Base-by-base conservation (phyloP, 1,140 invertebrate species). In the Portunus trituberculatus region DNA sequence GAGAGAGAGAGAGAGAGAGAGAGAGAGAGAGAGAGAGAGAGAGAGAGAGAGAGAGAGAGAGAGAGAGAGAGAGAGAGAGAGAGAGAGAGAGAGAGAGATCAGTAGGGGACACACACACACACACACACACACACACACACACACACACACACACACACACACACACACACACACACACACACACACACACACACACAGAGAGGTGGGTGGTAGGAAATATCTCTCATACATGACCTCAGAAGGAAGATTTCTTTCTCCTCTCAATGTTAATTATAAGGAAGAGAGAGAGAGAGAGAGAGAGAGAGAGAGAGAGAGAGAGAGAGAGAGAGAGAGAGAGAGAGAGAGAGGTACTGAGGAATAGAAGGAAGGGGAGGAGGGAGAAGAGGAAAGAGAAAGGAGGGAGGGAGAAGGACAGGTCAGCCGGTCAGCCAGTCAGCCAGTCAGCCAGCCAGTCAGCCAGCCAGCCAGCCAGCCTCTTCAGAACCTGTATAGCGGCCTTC, bases 31-130 rank as follows among this genome's bases (percentile, higher is more conserved):
- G n/a, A 76, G 67, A n/a, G 67, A n/a, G 67, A n/a, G 67, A n/a
- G n/a, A n/a, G 67, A 76, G n/a, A n/a, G n/a, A 76, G n/a, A 76
- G n/a, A 76, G n/a, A 76, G n/a, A 76, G 67, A 76, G 67, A n/a
- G 20, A 76, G n/a, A 76, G 67, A n/a, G 67, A 76, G 20, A n/a
- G n/a, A 76, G 67, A 76, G 52, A 76, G 67, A n/a, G 67, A n/a
- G n/a, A n/a, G 67, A 76, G 67, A n/a, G n/a, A 76, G n/a, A n/a
- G 67, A 76, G 67, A 76, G 67, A 76, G 67, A 76, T n/a, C n/a
- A n/a, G n/a, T n/a, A n/a, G n/a, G n/a, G n/a, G n/a, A 25, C 67
- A 76, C 20, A 76, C 67, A 76, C 20, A 59, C 52, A 59, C 12
- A 59, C 52, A 59, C 12, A 59, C 52, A 59, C 12, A 59, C 10